These are phyloP conservation scores for Solen grandis DNA, from an alignment of 1,140 invertebrate species.

Conservation along the genomic window DNA sequence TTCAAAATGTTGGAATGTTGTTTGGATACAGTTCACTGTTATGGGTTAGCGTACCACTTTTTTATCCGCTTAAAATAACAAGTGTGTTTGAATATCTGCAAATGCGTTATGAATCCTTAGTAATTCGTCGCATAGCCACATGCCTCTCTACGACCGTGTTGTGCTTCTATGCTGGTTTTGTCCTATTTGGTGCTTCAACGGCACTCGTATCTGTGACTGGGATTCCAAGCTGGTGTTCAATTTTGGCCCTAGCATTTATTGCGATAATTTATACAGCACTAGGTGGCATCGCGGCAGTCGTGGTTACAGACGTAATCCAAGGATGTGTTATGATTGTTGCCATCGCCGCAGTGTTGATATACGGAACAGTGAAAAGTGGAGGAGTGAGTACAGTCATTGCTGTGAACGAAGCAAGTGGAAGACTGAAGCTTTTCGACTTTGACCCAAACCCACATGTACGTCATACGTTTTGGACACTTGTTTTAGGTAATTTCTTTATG, in stretches of 20 bases:
- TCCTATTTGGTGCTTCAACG: constrained; percentile 19
- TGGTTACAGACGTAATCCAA: too few species aligned
- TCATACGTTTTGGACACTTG: constrained; percentile 36
- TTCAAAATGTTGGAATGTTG: constrained; percentile 8
- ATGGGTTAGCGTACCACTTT: constrained; percentile 22
- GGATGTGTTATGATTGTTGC: too few species aligned
- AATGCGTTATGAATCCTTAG: constrained; percentile 15
- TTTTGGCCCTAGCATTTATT: neutral
- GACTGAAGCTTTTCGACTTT: constrained; percentile 30
- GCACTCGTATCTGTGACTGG: constrained; percentile 14
- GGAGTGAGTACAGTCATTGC: neutral
- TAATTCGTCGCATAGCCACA: constrained; percentile 21
- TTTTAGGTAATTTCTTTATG: constrained; percentile 21
- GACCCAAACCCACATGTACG: constrained; percentile 29
- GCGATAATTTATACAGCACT: constrained; percentile 9
- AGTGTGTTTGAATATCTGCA: constrained; percentile 37
- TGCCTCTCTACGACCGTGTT: neutral
- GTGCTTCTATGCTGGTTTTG: constrained; percentile 16
- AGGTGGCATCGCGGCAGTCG: constrained; percentile 23
- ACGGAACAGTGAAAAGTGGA: constrained; percentile 8
- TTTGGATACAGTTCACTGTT: constrained; percentile 21
- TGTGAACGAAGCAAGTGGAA: constrained; percentile 8
- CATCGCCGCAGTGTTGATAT: constrained; percentile 23
- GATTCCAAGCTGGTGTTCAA: constrained; percentile 10
- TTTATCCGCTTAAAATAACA: constrained; percentile 33